Conservation (phyloP, 2,113 vertebrate species). For the Grammomys dolichurus region DNA sequence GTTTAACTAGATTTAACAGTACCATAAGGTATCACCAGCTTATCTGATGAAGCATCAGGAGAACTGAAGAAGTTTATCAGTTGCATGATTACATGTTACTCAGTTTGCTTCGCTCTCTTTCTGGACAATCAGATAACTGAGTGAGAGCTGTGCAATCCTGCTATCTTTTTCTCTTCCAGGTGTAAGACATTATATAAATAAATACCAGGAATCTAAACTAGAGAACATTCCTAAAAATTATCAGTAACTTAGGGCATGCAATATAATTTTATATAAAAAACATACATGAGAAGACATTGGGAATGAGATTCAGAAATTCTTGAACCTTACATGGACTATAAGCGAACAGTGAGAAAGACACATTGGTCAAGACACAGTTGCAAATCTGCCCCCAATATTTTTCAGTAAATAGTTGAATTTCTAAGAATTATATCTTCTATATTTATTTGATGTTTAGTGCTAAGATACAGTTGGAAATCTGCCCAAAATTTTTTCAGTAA, state of each 20-base stretch:
- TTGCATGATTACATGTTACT: background rate
- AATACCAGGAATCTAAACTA: background rate
- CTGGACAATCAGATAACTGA: background rate
- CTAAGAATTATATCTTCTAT: background rate
- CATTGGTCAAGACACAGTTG: background rate
- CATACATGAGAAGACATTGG: background rate
- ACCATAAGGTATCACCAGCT: background rate
- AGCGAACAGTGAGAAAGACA: background rate
- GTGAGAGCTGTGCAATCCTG: background rate
- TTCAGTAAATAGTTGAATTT: background rate
- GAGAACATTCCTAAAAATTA: background rate
- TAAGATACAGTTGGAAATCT: background rate
- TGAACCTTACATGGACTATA: background rate
- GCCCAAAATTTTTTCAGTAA: background rate
- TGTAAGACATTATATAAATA: background rate
- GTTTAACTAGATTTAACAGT: background rate
- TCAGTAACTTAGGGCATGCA: background rate
- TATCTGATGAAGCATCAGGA: background rate
- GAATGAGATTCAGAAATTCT: constrained; percentile 19
- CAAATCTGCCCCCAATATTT: no score
- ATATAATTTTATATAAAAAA: background rate
- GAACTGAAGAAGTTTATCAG: background rate
- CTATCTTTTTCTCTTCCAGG: background rate
- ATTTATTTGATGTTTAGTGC: background rate
- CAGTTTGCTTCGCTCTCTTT: background rate